phyloP scores from a whole-genome alignment of 2,888 invertebrate genomes.

The Tetragonula carbonaria region DNA sequence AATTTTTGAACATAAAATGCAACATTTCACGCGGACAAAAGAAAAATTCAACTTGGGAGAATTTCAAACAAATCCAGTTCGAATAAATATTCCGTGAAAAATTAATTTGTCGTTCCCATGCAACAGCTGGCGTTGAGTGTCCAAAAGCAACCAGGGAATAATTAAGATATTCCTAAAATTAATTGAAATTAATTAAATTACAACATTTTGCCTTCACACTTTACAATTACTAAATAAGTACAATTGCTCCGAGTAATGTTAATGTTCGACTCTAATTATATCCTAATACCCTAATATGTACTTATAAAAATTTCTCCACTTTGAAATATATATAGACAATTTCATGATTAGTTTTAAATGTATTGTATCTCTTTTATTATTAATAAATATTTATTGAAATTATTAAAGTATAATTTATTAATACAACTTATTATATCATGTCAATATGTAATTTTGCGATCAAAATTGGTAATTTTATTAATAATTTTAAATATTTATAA shows the following conservation, averaged over 20 bases:
- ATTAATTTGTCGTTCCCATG: neutral
- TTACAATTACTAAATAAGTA: too few relatives aligned
- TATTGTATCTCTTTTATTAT: slow-evolving; percentile 31
- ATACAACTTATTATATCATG: slow-evolving; percentile 13
- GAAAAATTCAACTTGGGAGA: neutral
- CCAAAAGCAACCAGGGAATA: neutral
- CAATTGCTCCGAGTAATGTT: too few relatives aligned
- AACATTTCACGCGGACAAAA: neutral
- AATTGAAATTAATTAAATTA: too few relatives aligned
- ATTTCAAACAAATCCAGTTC: neutral
- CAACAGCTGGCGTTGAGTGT: neutral
- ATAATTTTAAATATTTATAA: slow-evolving; percentile 5
- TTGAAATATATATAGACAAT: slow-evolving; percentile 6
- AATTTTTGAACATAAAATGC: neutral
- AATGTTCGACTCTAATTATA: too few relatives aligned
- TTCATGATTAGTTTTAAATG: slow-evolving; percentile 15
- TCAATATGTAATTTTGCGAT: slow-evolving; percentile 39
- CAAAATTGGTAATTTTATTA: slow-evolving; percentile 20
- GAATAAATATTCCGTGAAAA: slow-evolving; percentile 5
- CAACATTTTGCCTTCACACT: too few relatives aligned
- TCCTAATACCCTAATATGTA: neutral
- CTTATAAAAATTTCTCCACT: slow-evolving; percentile 6
- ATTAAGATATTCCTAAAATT: too few relatives aligned
- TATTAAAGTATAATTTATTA: slow-evolving; percentile 15
- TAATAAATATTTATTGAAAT: slow-evolving; percentile 28